Conservation (phyloP, 2,888 invertebrate species). For the Hipparchia sbordonii region DNA sequence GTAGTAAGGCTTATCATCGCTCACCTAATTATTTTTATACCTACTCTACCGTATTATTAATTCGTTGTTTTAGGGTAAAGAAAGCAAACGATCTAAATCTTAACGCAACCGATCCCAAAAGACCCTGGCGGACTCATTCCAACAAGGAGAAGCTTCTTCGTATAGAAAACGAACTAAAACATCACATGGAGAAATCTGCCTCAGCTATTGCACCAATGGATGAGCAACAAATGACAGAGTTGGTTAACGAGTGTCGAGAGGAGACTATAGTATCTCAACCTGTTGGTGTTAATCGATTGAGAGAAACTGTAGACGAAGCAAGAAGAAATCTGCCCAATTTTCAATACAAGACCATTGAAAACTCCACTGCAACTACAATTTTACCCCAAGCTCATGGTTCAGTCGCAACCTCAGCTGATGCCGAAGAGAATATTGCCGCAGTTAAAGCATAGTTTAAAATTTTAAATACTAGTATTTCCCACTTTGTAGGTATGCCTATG, state of each 20-base stretch:
- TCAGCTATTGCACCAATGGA: conserved; percentile 56
- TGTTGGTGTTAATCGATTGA: conserved; percentile 52
- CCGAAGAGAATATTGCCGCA: neutral
- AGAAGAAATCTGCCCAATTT: conserved; percentile 68
- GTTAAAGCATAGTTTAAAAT: neutral
- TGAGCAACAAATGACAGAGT: conserved; percentile 58
- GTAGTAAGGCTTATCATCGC: too few relatives aligned
- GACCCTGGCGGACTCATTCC: conserved; percentile 72
- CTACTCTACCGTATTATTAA: neutral
- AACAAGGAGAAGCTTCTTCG: conserved; percentile 66
- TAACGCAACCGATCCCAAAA: conserved; percentile 56
- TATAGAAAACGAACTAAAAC: conserved; percentile 65
- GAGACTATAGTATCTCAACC: conserved; percentile 46
- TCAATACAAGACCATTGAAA: conserved; percentile 63
- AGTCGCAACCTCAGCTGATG: neutral
- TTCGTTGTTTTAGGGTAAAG: conserved; percentile 50
- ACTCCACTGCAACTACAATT: conserved; percentile 67
- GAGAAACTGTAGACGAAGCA: conserved; percentile 66
- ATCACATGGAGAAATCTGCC: conserved; percentile 59
- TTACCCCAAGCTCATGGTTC: conserved; percentile 54
- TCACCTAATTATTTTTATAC: neutral
- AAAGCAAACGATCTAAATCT: conserved; percentile 42
- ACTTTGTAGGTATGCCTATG: neutral
- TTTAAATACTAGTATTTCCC: neutral
- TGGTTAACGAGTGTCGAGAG: conserved; percentile 59